These are phyloP conservation scores for Nothocercus julius DNA, from an alignment of 2,113 vertebrate species.

Conservation along the genomic window DNA sequence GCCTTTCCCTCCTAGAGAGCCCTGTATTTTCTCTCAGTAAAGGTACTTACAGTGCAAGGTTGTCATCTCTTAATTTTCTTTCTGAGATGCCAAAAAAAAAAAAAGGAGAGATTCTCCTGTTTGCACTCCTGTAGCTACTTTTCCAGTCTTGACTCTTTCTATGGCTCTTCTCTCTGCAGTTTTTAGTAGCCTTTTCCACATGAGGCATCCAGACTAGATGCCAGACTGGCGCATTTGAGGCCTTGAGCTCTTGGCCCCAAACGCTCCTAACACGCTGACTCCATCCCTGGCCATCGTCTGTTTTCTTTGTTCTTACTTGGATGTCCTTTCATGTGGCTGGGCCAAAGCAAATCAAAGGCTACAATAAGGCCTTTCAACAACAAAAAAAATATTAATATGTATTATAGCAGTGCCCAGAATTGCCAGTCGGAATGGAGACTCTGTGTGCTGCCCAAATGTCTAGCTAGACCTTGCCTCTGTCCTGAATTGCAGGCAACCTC, in stretches of 20 bases:
- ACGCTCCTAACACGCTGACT: slow-evolving; percentile 10
- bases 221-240: not conserved
- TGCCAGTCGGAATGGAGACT: slow-evolving; percentile 5
- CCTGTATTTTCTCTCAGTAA: not conserved
- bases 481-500: not conserved
- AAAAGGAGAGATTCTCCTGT: not conserved
- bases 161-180: not conserved
- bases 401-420: not conserved
- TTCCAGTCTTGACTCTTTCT: not conserved
- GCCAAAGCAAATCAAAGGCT: slow-evolving; percentile 46
- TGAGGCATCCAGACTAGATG: not conserved
- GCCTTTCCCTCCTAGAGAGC: not conserved
- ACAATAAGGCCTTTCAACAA: slow-evolving; percentile 58
- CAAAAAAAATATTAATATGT: slow-evolving; percentile 30
- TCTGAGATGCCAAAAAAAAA: not conserved
- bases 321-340: slow-evolving; percentile 4
- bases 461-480: not conserved
- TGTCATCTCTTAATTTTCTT: not conserved
- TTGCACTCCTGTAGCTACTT: not conserved
- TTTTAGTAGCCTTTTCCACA: slow-evolving; percentile 12
- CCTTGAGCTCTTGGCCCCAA: not conserved
- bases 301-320: slow-evolving; percentile 44
- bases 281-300: not conserved
- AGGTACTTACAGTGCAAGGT: not conserved
- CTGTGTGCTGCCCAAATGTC: not conserved